Base-by-base conservation (phyloP, 2,797 vertebrate genomes). In the Chlorospingus semifuscus region DNA sequence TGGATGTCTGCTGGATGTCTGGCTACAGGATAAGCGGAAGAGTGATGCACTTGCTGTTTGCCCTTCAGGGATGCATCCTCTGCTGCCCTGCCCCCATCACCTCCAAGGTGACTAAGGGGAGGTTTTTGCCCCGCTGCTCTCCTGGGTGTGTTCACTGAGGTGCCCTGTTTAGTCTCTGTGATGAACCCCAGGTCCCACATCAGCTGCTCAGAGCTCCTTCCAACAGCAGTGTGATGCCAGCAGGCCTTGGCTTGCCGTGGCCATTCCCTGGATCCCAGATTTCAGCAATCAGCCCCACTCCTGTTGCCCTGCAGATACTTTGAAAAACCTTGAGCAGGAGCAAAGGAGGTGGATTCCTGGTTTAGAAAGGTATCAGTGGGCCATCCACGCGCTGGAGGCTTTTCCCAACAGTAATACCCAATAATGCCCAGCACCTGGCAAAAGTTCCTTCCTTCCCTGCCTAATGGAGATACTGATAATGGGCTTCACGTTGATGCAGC, bases 131-230 rank as follows among this genome's bases (percentile, higher is more conserved):
- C 4, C 1, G 57, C 37, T 78, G 76, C 18, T 32, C n/a, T 59
- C 30, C 27, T 1, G 0, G 4, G 5, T 1, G 3, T 1, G 10
- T 42, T 57, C 6, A 1, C 59, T 22, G 16, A 14, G 39, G 16
- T 75, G 52, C 42, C 64, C 32, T 18, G 29, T 30, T 80, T 0
- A 1, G 23, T 27, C 44, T 46, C 75, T 1, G 1, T 7, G 49
- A 64, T 7, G 49, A 70, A 55, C 39, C 34, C 14, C 52, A 15
- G 57, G 18, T 88, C 55, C 57, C 2, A 0, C 3, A 3, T 55
- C 46, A 53, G 44, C 64, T 39, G 19, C 52, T 27, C 10, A 5
- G 89, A 23, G 61, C 36, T 68, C 75, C 63, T 42, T 53, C 52
- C 61, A 52, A 39, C 59, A 30, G 29, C 17, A 52, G 50, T 5